Conservation (phyloP, 2,113 vertebrate genomes). For the Corydoras maculifer region DNA sequence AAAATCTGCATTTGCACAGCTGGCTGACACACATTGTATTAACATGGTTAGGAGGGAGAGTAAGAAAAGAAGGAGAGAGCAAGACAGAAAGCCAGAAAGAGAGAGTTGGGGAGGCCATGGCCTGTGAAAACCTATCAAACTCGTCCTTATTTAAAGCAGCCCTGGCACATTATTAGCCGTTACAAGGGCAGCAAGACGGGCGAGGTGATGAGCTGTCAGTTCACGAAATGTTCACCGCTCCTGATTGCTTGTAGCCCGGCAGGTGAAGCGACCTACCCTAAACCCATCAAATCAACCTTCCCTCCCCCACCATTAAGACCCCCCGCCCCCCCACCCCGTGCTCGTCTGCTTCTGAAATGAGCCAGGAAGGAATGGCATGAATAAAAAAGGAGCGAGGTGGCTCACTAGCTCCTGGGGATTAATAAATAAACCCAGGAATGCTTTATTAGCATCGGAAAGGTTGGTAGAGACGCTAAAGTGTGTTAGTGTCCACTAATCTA, state of each 20-base stretch:
- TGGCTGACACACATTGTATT: slow-evolving; percentile 29
- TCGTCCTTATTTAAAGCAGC: slow-evolving; percentile 65
- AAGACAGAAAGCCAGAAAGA: background rate
- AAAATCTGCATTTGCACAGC: slow-evolving; percentile 39
- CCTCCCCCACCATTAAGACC: slow-evolving; percentile 17
- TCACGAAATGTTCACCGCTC: slow-evolving; percentile 67
- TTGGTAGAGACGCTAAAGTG: background rate
- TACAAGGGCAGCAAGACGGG: slow-evolving; percentile 69
- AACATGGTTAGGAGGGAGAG: slow-evolving; percentile 3
- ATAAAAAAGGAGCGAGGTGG: slow-evolving; percentile 45
- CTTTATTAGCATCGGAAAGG: slow-evolving; percentile 34
- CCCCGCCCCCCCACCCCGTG: slow-evolving; percentile 14
- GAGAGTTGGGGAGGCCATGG: background rate
- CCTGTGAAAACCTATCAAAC: slow-evolving; percentile 66
- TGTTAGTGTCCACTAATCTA: background rate
- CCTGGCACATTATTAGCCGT: slow-evolving; percentile 70
- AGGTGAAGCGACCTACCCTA: slow-evolving; percentile 71
- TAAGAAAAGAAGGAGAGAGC: background rate
- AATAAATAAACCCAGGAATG: slow-evolving; percentile 47
- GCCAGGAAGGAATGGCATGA: slow-evolving; percentile 46
- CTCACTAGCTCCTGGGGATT: slow-evolving; percentile 28
- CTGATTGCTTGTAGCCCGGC: slow-evolving; percentile 72
- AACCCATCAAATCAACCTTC: slow-evolving; percentile 52
- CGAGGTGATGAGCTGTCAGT: slow-evolving; percentile 65
- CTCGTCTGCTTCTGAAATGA: slow-evolving; percentile 16